Base-by-base conservation (phyloP, 2,888 invertebrate genomes). In the Hydrotaea cyrtoneurina region DNA sequence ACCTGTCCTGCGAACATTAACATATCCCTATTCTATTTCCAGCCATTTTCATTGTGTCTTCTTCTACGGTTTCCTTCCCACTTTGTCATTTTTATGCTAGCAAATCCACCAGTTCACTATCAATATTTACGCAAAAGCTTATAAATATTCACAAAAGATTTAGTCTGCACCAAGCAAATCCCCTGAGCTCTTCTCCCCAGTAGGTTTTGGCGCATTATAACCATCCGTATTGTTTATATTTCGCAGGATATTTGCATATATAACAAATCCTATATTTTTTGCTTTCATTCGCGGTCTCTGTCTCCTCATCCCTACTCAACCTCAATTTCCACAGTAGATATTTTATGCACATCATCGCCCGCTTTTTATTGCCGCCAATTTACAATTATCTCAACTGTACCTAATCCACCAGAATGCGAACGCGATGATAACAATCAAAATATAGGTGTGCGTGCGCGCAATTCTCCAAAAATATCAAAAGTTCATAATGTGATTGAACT, bases 401-500 rank as follows among this genome's bases (percentile, higher is more conserved):
- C 59, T 36, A 73, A 21, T 80, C 53, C 31, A 23, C 55, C 10
- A n/a, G n/a, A 43, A 7, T n/a, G 19, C 43, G n/a, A n/a, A n/a
- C n/a, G n/a, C n/a, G n/a, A n/a, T 10, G 50, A 57, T 57, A 77
- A 57, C 46, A 36, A 36, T 13, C 39, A 72, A 71, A 59, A 78
- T 64, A 21, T 59, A 64, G 62, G 64, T 76, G 76, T 62, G 50
- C 64, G 26, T 77, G 55, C 53, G 23, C 46, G 19, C 46, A 21
- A 43, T 66, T 66, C 73, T 78, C 72, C 77, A 80, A 74, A 76
- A 85, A 86, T 80, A 81, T 77, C 73, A 86, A 86, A 86, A 89
- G 88, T 88, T 88, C 87, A 87, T 87, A 88, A 88, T 89, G 90
- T 88, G 89, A 89, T 89, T 90, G 88, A 89, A 90, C 89, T 87